Evolutionary conservation across 2,888 invertebrate species (phyloP), one percentile per base, ranked within the genome.

Genomic region (Melieria crassipennis): DNA sequence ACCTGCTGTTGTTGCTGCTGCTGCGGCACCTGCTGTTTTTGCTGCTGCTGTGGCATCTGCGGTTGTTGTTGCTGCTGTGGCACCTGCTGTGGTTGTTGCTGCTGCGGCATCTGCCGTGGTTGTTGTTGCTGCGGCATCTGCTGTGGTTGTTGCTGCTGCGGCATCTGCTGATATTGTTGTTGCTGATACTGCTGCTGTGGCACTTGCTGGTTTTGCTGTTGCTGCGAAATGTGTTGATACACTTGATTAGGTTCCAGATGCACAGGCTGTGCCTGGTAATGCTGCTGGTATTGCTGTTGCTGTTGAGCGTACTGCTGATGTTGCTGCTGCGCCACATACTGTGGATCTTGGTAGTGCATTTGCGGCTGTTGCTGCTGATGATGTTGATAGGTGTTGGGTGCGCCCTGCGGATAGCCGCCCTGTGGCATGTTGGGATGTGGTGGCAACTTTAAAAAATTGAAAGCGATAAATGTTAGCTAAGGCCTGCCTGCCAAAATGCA

Each of bases 351-450:
- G 30, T 78, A 78, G 58, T 84, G 83, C 66, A 80, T 69, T 70
- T 77, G 79, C 7, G 75, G 78, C 48, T 80, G 82, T 66, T 82
- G 82, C 52, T 82, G 82, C 4, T 77, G 76, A 13, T 81, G 81
- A 71, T 83, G 79, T 66, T 76, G 73, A 69, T 75, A 74, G 4
- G 74, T 67, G 16, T 70, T 71, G 43, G 75, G 73, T 61, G 74
- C 66, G n/a, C 75, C 76, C 67, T 79, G 74, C 5, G 81, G 81
- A 75, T 87, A 84, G 75, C 87, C 86, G 5, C 86, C 87, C 69
- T 85, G 83, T 16, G 86, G 86, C 83, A 87, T 86, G 74, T 86
- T 86, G 4, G 87, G 85, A 79, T 87, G 86, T 1, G 87, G 85
- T 55, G 87, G 84, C 46, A 87, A 73, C 80, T 30, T 30, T 83